Evolutionary conservation across 2,113 vertebrate genomes (phyloP).

Genomic region (Eleginops maclovinus): DNA sequence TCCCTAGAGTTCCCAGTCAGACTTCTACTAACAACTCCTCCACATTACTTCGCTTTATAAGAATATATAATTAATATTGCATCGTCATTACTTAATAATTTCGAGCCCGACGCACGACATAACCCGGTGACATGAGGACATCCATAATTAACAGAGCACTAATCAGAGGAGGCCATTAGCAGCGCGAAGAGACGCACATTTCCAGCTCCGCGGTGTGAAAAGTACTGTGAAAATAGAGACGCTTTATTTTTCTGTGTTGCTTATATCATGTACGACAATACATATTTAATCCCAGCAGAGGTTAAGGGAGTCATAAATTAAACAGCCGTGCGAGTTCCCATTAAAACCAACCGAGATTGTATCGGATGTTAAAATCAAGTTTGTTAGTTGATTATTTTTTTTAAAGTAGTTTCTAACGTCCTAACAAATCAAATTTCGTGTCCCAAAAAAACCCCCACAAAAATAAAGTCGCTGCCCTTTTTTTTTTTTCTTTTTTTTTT

Average conservation of each 20-base stretch:
- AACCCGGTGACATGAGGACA: slow-evolving; percentile 85
- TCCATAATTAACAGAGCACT: slow-evolving; percentile 90
- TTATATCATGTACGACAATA: slow-evolving; percentile 57
- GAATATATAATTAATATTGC: slow-evolving; percentile 90
- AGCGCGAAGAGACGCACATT: slow-evolving; percentile 8
- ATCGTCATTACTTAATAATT: slow-evolving; percentile 90
- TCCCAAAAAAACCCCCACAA: background rate
- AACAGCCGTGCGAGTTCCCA: slow-evolving; percentile 57
- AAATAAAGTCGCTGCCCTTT: slow-evolving; percentile 31
- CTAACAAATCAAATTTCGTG: background rate
- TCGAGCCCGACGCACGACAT: slow-evolving; percentile 84
- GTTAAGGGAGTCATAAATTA: slow-evolving; percentile 84
- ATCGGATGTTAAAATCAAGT: background rate
- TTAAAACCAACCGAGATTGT: slow-evolving; percentile 54
- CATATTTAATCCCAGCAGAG: slow-evolving; percentile 86
- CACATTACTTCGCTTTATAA: slow-evolving; percentile 83
- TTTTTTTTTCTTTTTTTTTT: background rate
- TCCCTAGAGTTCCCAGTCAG: slow-evolving; percentile 56
- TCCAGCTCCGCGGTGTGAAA: slow-evolving; percentile 36
- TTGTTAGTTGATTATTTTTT: background rate
- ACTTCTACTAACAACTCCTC: slow-evolving; percentile 62
- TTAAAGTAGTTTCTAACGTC: background rate
- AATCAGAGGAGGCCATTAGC: slow-evolving; percentile 73
- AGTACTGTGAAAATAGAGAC: slow-evolving; percentile 13
- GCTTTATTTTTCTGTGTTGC: slow-evolving; percentile 34